phyloP scores from a whole-genome alignment of 2,888 invertebrate species.

The Ommatoiulus sabulosus region DNA sequence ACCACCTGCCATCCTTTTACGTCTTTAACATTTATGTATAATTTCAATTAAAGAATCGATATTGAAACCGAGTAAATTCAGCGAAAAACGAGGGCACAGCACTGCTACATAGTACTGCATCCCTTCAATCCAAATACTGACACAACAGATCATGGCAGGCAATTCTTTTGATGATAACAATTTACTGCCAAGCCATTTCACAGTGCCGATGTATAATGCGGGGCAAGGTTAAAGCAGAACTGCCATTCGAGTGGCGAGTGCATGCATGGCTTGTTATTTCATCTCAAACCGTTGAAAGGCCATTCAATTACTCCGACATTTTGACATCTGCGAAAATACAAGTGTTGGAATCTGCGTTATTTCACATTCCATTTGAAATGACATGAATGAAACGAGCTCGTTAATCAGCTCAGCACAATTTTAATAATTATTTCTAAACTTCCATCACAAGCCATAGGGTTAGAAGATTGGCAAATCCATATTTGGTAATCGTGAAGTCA shows the following conservation, averaged over 20 bases:
- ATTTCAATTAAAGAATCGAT: neutral
- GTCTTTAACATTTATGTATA: neutral
- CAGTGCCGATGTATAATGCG: neutral
- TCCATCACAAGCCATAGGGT: no score
- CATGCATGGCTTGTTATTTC: no score
- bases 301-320: no score
- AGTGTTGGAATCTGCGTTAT: no score
- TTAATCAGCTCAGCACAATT: no score
- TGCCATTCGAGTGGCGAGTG: neutral
- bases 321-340: no score
- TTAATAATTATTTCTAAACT: no score
- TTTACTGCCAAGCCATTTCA: neutral
- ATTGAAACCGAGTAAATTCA: neutral
- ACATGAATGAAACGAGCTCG: no score
- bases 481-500: no score
- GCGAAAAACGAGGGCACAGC: neutral
- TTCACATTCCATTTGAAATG: no score
- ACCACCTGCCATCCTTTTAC: neutral
- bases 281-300: no score
- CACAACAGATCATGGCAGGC: conserved; percentile 19
- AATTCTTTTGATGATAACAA: neutral
- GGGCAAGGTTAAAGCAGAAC: neutral
- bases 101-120: neutral
- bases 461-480: no score
- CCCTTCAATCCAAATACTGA: neutral